Base-by-base conservation (phyloP, 2,113 vertebrate species). In the Apeltes quadracus region DNA sequence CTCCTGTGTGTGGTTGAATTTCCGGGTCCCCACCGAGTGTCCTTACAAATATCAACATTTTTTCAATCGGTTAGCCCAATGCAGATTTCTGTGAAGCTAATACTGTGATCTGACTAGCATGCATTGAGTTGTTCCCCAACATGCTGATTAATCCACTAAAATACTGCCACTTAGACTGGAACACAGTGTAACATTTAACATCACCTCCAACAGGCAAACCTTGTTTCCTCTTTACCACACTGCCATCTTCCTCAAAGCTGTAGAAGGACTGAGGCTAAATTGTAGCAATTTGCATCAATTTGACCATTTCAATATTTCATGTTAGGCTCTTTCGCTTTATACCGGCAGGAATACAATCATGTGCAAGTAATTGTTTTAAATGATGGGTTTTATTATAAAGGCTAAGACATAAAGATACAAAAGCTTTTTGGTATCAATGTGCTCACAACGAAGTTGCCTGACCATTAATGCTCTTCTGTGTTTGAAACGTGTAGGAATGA, bases 201-300 rank as follows among this genome's bases (percentile, higher is more conserved):
- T 54, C 38, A 27, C 16, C 11, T 41, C 16, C 53, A 13, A 54
- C 51, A 71, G 64, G 4, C 63, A 75, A 78, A 20, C n/a, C n/a
- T 14, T 7, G 14, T 51, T 55, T 53, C n/a, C 12, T 32, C 61
- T 27, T 20, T 15, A 41, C 23, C 51, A 72, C 20, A 29, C n/a
- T 23, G 1, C 43, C 10, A 5, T 57, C 22, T 59, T 72, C 18
- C 14, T 67, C 54, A 0, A 3, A 73, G 51, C 39, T 75, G 71
- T 61, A 72, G 80, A 79, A 75, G 56, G 34, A 57, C 59, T 57
- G 2, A 15, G 39, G 66, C 23, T 71, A 81, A 84, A 84, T 79
- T 83, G 69, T 46, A 76, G 44, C 38, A 85, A 63, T 79, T 85
- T 81, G 51, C 51, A 78, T 80, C 78, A 81, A 79, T 85, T 64